These are phyloP conservation scores for Girardia tigrina DNA, from an alignment of 2,888 invertebrate genomes.

Conservation along the genomic window DNA sequence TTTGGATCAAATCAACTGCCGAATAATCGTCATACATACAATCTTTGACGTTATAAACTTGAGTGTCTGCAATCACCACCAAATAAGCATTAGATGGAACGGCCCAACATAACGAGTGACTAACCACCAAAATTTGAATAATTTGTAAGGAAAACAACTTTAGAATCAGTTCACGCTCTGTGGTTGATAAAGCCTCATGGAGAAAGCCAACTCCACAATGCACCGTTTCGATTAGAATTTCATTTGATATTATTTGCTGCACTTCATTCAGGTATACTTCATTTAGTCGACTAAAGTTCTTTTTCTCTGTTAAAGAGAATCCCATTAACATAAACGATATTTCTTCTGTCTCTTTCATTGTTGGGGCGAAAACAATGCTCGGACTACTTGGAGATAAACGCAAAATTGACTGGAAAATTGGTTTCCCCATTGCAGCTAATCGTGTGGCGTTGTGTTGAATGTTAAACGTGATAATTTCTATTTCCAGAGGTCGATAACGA, in stretches of 20 bases:
- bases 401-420: conserved; percentile 78
- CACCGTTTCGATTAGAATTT: conserved; percentile 32
- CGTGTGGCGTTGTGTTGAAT: conserved; percentile 90
- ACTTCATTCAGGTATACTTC: not conserved
- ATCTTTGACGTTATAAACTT: conserved; percentile 68
- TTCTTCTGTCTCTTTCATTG: conserved; percentile 74
- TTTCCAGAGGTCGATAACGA: conserved; percentile 76
- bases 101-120: conserved; percentile 79
- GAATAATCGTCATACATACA: conserved; percentile 70
- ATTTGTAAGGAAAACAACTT: conserved; percentile 82
- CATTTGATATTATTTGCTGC: not conserved
- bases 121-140: conserved; percentile 72
- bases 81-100: conserved; percentile 71
- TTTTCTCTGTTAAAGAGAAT: conserved; percentile 72
- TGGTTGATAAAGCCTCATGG: conserved; percentile 74
- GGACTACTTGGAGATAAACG: conserved; percentile 55
- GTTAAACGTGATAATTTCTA: conserved; percentile 88
- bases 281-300: not conserved
- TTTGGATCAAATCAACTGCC: conserved; percentile 85
- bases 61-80: conserved; percentile 91
- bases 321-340: conserved; percentile 88
- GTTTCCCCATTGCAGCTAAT: conserved; percentile 90
- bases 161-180: conserved; percentile 77
- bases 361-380: conserved; percentile 52
- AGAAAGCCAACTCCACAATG: conserved; percentile 83